These are phyloP conservation scores for Megaleporinus macrocephalus DNA, from an alignment of 2,113 vertebrate species.

Conservation along the genomic window DNA sequence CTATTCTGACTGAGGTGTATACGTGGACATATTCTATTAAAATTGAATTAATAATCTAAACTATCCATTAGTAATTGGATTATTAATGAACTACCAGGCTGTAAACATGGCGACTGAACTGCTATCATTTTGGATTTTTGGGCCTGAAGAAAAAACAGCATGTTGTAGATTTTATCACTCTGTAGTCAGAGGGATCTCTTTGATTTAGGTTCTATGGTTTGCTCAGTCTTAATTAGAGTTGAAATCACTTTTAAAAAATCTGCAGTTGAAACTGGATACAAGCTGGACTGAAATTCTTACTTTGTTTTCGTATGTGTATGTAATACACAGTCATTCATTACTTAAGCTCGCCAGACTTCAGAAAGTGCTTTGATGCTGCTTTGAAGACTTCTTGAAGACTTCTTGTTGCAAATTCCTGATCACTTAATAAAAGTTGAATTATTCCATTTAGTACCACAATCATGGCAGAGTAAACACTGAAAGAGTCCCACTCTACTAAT, in stretches of 20 bases:
- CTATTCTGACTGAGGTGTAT: too few species aligned
- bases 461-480: background rate
- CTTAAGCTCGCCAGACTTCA: background rate
- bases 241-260: too few species aligned
- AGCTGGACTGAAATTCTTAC: too few species aligned
- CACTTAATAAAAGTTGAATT: background rate
- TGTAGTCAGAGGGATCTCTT: background rate
- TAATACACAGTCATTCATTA: background rate
- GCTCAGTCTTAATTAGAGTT: background rate
- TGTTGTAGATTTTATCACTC: background rate
- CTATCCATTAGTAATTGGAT: too few species aligned
- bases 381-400: background rate
- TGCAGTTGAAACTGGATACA: too few species aligned
- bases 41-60: too few species aligned
- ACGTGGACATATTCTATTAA: too few species aligned
- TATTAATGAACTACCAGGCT: too few species aligned
- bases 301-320: background rate
- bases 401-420: background rate
- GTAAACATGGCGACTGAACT: background rate
- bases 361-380: background rate
- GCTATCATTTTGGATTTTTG: background rate
- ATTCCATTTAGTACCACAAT: background rate
- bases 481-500: background rate
- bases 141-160: background rate
- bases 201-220: background rate